Evolutionary conservation across 2,797 vertebrate genomes (phyloP).

Genomic region (Hippocampus kuda): DNA sequence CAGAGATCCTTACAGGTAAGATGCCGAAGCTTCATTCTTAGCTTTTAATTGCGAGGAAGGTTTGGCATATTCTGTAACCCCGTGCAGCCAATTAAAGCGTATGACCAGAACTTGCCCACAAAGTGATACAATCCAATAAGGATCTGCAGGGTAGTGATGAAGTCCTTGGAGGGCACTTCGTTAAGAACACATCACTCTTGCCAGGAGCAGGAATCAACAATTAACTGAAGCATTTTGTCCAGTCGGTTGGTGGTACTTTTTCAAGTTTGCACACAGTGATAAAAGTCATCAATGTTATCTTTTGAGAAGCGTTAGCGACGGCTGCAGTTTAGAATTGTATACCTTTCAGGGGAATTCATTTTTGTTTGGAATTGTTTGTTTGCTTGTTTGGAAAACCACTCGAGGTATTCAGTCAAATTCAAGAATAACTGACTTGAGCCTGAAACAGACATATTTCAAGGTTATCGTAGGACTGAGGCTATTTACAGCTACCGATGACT

Average conservation of each 20-base stretch:
- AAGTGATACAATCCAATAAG: conserved; percentile 27
- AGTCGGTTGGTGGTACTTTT: conserved; percentile 4
- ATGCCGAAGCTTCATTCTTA: conserved; percentile 42
- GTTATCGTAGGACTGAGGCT: conserved; percentile 53
- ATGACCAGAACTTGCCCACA: conserved; percentile 57
- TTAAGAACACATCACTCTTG: conserved; percentile 39
- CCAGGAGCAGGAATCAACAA: conserved; percentile 31
- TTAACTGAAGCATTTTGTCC: conserved; percentile 19
- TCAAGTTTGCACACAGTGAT: background rate
- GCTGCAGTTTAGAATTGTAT: conserved; percentile 32
- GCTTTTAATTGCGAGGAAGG: conserved; percentile 63
- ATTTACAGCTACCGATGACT: conserved; percentile 67
- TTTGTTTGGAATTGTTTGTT: conserved; percentile 18
- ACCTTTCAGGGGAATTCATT: conserved; percentile 40
- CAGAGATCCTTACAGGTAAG: conserved; percentile 60
- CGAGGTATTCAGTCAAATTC: conserved; percentile 57
- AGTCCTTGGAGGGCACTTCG: conserved; percentile 57
- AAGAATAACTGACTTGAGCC: conserved; percentile 63
- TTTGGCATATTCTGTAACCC: conserved; percentile 61
- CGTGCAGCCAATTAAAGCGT: conserved; percentile 61
- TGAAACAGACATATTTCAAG: conserved; percentile 63
- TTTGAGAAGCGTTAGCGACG: conserved; percentile 22
- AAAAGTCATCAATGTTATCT: background rate
- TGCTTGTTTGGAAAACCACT: conserved; percentile 25
- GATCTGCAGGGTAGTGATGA: conserved; percentile 27